Base-by-base conservation (phyloP, 2,797 vertebrate genomes). In the Ptychadena robeensis region DNA sequence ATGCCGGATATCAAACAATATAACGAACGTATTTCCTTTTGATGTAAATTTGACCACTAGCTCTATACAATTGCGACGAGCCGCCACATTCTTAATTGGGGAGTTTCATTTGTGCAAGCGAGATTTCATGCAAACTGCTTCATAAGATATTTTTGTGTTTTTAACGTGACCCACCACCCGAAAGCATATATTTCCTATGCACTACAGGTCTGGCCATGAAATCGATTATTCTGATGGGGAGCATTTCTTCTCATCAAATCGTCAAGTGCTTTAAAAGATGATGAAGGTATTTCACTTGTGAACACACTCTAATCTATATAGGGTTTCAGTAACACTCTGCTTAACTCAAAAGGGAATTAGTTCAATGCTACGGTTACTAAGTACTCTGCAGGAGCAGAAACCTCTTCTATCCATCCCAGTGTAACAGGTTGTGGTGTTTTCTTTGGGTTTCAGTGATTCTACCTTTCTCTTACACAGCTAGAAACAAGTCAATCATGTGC, bases 1-100 rank as follows among this genome's bases (percentile, higher is more conserved):
- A 99, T 3, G 96, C 97, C 0, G 98, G 98, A 88, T 99, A 99
- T 91, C 98, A 99, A 90, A 98, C 96, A 79, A 99, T 99, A 90
- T 99, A 94, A 96, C 85, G 90, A 86, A 85, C 18, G 61, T 25
- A 9, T 90, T 90, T 90, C 87, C 86, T 27, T 86, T 68, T 28
- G 31, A 9, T 88, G 65, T 83, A 73, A 74, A 81, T 85, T 25
- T 69, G 66, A 82, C 81, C 81, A 82, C 10, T 86, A 82, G 89
- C 84, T 80, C 87, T 90, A 88, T 86, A 89, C 87, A 74, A 65
- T 80, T 71, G 66, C 72, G 68, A 63, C 79, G 87, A 84, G 86
- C 82, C 83, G 79, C n/a, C n/a, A 77, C 86, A 69, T 76, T 83
- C 85, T 82, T 59, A 48, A 37, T 66, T 79, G 63, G 71, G 34